Evolutionary conservation across 2,888 invertebrate genomes (phyloP).

Genomic region (Catocala fraxini): DNA sequence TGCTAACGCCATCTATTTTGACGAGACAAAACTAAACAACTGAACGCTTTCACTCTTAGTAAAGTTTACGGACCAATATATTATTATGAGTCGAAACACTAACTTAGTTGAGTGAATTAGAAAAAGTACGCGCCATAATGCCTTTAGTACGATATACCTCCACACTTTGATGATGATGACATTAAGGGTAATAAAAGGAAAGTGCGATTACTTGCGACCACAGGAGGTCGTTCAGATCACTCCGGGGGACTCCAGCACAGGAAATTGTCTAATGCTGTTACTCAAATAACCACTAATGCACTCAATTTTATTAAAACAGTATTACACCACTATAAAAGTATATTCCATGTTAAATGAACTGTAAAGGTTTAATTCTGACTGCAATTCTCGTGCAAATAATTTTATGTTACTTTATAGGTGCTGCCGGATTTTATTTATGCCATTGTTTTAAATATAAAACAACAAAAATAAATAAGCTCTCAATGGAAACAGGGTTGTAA

Average conservation of each 20-base stretch:
- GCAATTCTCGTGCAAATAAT: constrained; percentile 16
- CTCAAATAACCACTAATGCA: constrained; percentile 63
- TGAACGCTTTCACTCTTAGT: constrained; percentile 28
- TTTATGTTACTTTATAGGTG: constrained; percentile 7
- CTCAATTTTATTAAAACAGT: constrained; percentile 48
- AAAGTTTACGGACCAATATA: constrained; percentile 47
- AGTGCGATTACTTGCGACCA: constrained; percentile 67
- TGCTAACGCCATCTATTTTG: constrained; percentile 52
- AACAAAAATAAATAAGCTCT: constrained; percentile 16
- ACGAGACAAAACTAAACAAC: constrained; percentile 30
- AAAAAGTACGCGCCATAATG: constrained; percentile 51
- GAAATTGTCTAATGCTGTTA: constrained; percentile 75
- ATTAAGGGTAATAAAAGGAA: constrained; percentile 70
- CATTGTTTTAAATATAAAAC: constrained; percentile 6
- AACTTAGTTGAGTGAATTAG: constrained; percentile 56
- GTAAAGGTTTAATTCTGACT: constrained; percentile 33
- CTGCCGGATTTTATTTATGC: constrained; percentile 9
- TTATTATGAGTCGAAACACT: constrained; percentile 51
- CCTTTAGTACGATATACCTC: constrained; percentile 50
- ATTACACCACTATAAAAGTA: constrained; percentile 34
- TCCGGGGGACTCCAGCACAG: constrained; percentile 62
- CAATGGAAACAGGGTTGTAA: constrained; percentile 10
- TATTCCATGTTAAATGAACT: constrained; percentile 47
- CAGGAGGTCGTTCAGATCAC: constrained; percentile 66
- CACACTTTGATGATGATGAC: constrained; percentile 64